Conservation (phyloP, 1,140 invertebrate genomes). For the Zophobas morio region DNA sequence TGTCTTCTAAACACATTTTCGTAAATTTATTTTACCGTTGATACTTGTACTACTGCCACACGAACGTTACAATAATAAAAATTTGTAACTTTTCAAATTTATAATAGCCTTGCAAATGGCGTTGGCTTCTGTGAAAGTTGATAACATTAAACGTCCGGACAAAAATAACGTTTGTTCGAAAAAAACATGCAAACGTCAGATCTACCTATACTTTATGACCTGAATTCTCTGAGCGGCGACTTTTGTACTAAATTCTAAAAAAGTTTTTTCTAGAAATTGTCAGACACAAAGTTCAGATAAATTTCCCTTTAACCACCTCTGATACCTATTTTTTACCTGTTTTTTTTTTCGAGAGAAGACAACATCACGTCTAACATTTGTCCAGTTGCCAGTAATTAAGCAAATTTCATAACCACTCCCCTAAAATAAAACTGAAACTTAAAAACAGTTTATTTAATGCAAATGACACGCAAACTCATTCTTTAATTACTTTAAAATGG, state of each 20-base stretch:
- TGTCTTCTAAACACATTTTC: background rate
- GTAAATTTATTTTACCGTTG: slow-evolving; percentile 1
- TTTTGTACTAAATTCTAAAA: background rate
- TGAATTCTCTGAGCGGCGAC: background rate
- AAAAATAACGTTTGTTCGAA: background rate
- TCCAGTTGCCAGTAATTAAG: too few species aligned
- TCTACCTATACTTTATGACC: slow-evolving; percentile 12
- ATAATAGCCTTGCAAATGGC: background rate
- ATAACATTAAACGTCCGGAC: background rate
- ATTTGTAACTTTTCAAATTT: background rate
- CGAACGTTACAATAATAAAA: background rate
- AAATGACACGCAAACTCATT: too few species aligned
- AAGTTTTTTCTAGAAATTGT: background rate
- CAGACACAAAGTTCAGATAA: background rate
- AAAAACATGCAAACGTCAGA: background rate
- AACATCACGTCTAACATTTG: too few species aligned
- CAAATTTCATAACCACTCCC: too few species aligned
- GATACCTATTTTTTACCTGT: too few species aligned
- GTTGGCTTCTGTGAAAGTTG: background rate
- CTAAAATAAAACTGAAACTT: too few species aligned
- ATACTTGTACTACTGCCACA: background rate
- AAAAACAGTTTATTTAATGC: too few species aligned
- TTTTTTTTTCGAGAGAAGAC: too few species aligned
- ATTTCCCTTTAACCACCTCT: too few species aligned
- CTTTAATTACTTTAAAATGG: too few species aligned